phyloP scores from a whole-genome alignment of 2,888 invertebrate genomes.

The Hecatera dysodea region DNA sequence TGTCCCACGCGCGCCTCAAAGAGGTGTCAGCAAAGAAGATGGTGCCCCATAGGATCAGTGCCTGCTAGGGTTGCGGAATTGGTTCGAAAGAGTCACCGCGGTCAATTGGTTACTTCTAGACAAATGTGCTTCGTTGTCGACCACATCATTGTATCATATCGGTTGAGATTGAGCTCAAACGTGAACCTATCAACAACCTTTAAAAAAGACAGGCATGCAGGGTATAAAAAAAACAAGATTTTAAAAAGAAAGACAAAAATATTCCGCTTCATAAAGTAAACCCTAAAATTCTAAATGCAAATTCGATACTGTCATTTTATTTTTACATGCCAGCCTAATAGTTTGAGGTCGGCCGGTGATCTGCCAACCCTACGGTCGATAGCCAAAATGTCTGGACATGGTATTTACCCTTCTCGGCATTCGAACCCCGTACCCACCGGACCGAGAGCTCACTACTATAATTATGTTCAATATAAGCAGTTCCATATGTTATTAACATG shows the following conservation, averaged over 20 bases:
- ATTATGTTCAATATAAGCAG: conserved; percentile 80
- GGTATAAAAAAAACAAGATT: neutral
- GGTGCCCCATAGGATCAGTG: no score
- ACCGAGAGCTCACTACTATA: conserved; percentile 77
- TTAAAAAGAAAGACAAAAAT: neutral
- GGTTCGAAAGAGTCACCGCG: no score
- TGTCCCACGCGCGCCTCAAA: no score
- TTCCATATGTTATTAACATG: conserved; percentile 75
- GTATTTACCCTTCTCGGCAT: conserved; percentile 65
- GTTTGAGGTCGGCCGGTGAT: conserved; percentile 30
- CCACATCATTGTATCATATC: no score
- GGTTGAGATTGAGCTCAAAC: no score
- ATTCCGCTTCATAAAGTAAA: conserved; percentile 7
- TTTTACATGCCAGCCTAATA: conserved; percentile 19
- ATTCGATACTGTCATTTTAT: conserved; percentile 43
- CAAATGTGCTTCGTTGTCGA: no score
- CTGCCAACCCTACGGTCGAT: conserved; percentile 57
- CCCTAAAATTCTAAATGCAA: conserved; percentile 48
- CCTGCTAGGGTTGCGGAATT: no score
- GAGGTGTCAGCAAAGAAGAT: no score
- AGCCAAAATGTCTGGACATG: conserved; percentile 55
- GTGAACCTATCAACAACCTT: no score
- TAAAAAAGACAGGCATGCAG: no score
- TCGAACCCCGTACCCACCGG: conserved; percentile 72
- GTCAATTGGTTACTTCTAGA: no score